Evolutionary conservation across 2,113 vertebrate genomes (phyloP), one percentile per base, ranked within the genome.

Genomic region (Calidris pugnax): DNA sequence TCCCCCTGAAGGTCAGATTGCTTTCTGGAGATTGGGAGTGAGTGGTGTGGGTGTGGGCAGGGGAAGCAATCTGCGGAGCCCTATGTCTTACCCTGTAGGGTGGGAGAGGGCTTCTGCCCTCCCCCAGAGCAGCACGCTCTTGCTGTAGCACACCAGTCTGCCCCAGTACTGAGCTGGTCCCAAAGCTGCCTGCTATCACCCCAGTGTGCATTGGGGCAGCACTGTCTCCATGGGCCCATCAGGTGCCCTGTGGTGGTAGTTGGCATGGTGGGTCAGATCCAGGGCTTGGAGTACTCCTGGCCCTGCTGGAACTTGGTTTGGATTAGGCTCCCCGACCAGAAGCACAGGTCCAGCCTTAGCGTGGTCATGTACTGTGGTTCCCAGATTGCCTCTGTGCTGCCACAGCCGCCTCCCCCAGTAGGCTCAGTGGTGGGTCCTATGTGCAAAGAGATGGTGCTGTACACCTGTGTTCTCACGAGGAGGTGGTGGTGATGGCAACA

Each of bases 341-440:
- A 85, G 56, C 21, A 41, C 23, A 35, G 21, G 24, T 62, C 32
- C 37, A 77, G 24, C 57, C 24, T 17, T 32, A 24, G 24, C 7
- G 32, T 47, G 20, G 10, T 27, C 7, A 0, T 4, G 5, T 35
- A 4, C 22, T 39, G 15, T n/a, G 45, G 19, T 21, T 84, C 10
- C 7, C 9, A 21, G 28, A 11, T 22, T 30, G 37, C 39, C 23
- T 26, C 33, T 60, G 14, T 1, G 1, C 41, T 66, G 39, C 33
- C 5, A 2, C 64, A 77, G 76, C 41, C 45, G n/a, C 28, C 12
- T 68, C 24, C 14, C 7, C 3, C 4, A 1, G 33, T 9, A 33
- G 48, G 13, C 30, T 86, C 0, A 0, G 35, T 24, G 24, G 26
- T 16, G 17, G 22, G 72, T 37, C 6, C 20, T 53, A 1, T 17